phyloP scores from a whole-genome alignment of 2,888 invertebrate genomes.

The Drosophila mulleri region DNA sequence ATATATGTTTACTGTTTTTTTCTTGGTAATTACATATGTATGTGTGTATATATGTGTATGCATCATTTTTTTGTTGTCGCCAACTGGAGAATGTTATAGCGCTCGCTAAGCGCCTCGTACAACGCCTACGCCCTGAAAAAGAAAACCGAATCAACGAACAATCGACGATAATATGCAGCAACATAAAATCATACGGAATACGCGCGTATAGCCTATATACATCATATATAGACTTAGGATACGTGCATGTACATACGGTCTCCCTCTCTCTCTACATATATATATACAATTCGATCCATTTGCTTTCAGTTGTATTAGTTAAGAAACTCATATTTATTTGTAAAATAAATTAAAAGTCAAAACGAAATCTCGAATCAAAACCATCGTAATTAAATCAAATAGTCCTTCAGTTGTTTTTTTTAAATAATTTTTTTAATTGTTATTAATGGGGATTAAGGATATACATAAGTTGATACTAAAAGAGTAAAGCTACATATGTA shows the following conservation, averaged over 20 bases:
- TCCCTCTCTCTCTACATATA: neutral
- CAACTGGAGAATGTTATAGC: neutral
- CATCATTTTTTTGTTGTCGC: neutral
- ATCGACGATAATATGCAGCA: slow-evolving; percentile 19
- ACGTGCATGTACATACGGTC: neutral
- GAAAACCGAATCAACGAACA: slow-evolving; percentile 3
- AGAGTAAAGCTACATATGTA: too few relatives aligned
- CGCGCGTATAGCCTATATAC: slow-evolving; percentile 1
- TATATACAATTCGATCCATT: slow-evolving; percentile 8
- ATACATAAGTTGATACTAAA: too few relatives aligned
- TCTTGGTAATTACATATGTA: neutral
- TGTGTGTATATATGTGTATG: neutral
- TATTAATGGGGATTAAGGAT: neutral
- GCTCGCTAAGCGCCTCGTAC: neutral
- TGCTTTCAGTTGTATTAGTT: slow-evolving; percentile 25
- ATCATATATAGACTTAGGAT: neutral
- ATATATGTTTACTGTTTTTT: neutral
- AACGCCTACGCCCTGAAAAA: slow-evolving; percentile 7
- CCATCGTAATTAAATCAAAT: neutral
- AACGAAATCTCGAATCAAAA: slow-evolving; percentile 11
- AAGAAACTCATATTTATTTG: slow-evolving; percentile 28
- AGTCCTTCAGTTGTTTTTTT: neutral
- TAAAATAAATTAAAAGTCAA: slow-evolving; percentile 31
- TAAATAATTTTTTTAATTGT: too few relatives aligned
- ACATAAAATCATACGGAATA: neutral